Base-by-base conservation (phyloP, 1,140 invertebrate species). In the Epicauta chinensis region DNA sequence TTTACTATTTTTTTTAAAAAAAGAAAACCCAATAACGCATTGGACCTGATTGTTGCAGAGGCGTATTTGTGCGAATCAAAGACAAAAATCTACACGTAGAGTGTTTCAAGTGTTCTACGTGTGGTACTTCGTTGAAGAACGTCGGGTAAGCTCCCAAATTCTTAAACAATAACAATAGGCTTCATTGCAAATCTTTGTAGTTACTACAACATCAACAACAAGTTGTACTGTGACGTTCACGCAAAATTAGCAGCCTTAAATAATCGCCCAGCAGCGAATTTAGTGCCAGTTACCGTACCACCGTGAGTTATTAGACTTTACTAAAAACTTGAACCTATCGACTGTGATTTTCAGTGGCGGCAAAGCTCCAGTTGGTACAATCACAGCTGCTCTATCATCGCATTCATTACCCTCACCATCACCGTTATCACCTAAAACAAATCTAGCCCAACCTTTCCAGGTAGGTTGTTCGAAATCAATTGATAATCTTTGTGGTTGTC, bases 21-120 rank as follows among this genome's bases (percentile, higher is more conserved):
- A 23, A 23, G 4, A 23, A 23, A 23, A 23, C 7, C 7, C 7
- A 23, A 23, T 1, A 23, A 23, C 7, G 7, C 23, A 34, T 7
- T 34, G n/a, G n/a, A n/a, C n/a, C n/a, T 2, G 12, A 9, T 11
- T 43, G 56, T 73, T 74, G 52, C 71, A 96, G 93, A 59, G 94
- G 93, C 45, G 93, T 97, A 31, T 97, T 95, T 77, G 92, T 94
- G 34, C 84, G 91, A 65, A 94, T 96, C 72, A 94, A 94, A 80
- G 93, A 95, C 60, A 94, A 93, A 73, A 93, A 93, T 67, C 75
- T 97, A 49, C 93, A 97, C 75, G 91, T 95, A 41, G 93, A 96
- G 66, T 98, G 94, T 73, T 97, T 98, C 80, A 94, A 93, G 72
- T 98, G 94, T 72, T 83, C 90, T 37, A 95, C 92, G 34, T 98